phyloP scores from a whole-genome alignment of 1,140 invertebrate species.

The Vollenhovia emeryi region DNA sequence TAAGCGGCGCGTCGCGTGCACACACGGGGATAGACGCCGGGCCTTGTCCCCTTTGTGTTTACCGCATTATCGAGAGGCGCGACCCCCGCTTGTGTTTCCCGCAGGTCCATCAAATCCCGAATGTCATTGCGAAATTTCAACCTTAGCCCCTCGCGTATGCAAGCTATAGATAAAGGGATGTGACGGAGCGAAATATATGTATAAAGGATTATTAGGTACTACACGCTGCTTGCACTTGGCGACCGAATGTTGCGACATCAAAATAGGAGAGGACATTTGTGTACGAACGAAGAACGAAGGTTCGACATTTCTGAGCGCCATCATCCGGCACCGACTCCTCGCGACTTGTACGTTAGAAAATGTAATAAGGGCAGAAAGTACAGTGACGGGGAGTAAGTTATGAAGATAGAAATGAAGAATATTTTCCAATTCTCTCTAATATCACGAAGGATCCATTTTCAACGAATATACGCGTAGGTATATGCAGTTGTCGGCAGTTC shows the following conservation, averaged over 20 bases:
- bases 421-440: background rate
- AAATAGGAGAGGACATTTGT: background rate
- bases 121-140: slow-evolving; percentile 22
- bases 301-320: background rate
- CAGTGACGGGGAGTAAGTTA: background rate
- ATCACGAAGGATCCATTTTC: background rate
- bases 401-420: slow-evolving; percentile 1
- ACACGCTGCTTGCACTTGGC: background rate
- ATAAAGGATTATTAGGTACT: background rate
- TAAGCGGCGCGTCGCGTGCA: slow-evolving; percentile 57
- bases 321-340: background rate
- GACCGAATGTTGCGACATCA: background rate
- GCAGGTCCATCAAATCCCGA: slow-evolving; percentile 44
- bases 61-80: slow-evolving; percentile 68
- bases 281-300: background rate
- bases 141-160: background rate
- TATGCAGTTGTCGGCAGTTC: background rate
- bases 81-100: background rate
- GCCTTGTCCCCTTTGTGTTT: slow-evolving; percentile 69
- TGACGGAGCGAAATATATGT: background rate
- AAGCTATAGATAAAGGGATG: background rate
- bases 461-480: background rate
- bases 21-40: slow-evolving; percentile 15
- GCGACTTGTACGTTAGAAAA: slow-evolving; percentile 4
- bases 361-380: background rate